Evolutionary conservation across 2,113 vertebrate species (phyloP).

Genomic region (Macroglossus sobrinus): DNA sequence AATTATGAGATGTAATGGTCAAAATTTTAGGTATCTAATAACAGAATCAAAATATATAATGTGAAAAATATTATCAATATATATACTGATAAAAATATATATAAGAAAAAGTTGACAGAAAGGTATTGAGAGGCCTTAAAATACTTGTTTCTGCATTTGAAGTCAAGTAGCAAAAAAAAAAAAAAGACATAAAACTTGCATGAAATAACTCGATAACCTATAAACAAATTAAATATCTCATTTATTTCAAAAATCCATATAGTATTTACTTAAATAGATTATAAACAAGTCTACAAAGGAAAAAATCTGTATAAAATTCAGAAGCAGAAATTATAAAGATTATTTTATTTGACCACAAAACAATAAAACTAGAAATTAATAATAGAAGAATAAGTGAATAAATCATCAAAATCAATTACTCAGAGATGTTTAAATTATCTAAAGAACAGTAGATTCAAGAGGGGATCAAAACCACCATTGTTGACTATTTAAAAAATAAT

Average conservation of each 20-base stretch:
- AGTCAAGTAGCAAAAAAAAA: background rate
- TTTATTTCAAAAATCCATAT: background rate
- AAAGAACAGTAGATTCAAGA: background rate
- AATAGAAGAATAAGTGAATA: conserved; percentile 11
- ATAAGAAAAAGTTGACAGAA: background rate
- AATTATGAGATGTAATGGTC: background rate
- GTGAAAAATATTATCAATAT: background rate
- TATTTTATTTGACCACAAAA: conserved; percentile 10
- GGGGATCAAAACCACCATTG: background rate
- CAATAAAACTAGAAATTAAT: conserved; percentile 19
- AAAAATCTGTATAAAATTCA: background rate
- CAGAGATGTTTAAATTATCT: background rate
- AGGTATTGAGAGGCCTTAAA: conserved; percentile 5
- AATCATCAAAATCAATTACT: conserved; percentile 1
- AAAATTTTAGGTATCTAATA: background rate
- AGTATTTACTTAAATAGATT: background rate
- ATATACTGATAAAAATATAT: background rate
- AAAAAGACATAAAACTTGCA: background rate
- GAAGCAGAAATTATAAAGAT: background rate
- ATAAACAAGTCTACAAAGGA: conserved; percentile 3
- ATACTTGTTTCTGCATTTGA: conserved; percentile 19
- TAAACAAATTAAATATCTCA: background rate
- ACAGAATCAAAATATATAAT: conserved; percentile 14
- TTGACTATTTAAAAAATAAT: background rate
- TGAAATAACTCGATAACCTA: background rate